Evolutionary conservation across 2,888 invertebrate species (phyloP).

Genomic region (Eupithecia abbreviata): DNA sequence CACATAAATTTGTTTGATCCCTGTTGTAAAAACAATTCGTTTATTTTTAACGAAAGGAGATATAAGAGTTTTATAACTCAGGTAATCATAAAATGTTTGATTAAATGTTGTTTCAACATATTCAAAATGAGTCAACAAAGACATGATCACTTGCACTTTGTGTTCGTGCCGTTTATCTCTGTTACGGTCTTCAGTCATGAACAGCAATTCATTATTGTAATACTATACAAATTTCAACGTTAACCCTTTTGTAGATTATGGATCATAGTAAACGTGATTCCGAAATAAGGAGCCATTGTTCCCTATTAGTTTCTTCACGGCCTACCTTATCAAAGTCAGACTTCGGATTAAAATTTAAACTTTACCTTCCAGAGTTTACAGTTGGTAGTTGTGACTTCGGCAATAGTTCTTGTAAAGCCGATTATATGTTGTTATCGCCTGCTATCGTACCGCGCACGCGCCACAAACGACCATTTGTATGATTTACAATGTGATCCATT

Average conservation of each 20-base stretch:
- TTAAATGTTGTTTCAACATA: not conserved
- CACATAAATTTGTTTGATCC: slow-evolving; percentile 1
- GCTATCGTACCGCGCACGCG: slow-evolving; percentile 73
- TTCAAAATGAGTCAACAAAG: not conserved
- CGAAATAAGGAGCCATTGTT: slow-evolving; percentile 65
- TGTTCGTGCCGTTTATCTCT: slow-evolving; percentile 43
- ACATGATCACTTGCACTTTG: slow-evolving; percentile 7
- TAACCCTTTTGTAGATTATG: slow-evolving; percentile 50
- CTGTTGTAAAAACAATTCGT: not conserved
- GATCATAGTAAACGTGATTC: slow-evolving; percentile 60
- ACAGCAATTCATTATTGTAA: slow-evolving; percentile 45
- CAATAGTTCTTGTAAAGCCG: slow-evolving; percentile 49
- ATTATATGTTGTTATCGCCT: slow-evolving; percentile 58
- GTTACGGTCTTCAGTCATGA: slow-evolving; percentile 45
- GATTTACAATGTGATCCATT: slow-evolving; percentile 72
- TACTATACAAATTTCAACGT: slow-evolving; percentile 35
- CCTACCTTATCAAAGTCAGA: not conserved
- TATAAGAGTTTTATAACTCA: not conserved
- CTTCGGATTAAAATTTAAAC: slow-evolving; percentile 44
- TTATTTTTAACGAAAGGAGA: not conserved
- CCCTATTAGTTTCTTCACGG: not conserved
- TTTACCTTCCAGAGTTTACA: slow-evolving; percentile 48
- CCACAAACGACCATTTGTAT: slow-evolving; percentile 73
- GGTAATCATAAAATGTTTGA: not conserved
- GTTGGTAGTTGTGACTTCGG: slow-evolving; percentile 47